Evolutionary conservation across 2,797 vertebrate species (phyloP).

Genomic region (Paguma larvata): DNA sequence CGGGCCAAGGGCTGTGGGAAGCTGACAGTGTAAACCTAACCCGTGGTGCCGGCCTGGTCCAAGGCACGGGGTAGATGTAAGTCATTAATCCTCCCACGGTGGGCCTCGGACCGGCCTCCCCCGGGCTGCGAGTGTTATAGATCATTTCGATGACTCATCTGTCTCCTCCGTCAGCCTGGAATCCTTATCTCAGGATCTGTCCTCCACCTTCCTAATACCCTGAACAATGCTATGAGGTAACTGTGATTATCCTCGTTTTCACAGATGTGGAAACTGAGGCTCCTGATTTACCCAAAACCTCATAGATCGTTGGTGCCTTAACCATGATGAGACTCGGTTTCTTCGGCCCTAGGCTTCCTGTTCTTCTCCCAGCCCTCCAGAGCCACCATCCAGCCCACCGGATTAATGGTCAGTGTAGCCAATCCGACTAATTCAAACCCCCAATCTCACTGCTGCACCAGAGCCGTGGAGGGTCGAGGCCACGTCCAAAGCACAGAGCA

Average conservation of each 20-base stretch:
- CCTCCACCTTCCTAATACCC: neutral
- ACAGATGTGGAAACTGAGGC: conserved; percentile 10
- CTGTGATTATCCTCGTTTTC: neutral
- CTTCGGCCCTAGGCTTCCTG: neutral
- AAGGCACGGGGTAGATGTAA: neutral
- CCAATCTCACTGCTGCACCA: neutral
- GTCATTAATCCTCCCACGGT: neutral
- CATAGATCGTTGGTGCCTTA: neutral
- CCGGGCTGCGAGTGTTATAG: neutral
- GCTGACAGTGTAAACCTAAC: neutral
- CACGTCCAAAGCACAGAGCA: neutral
- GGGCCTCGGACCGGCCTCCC: neutral
- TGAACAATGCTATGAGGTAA: neutral
- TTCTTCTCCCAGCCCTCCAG: neutral
- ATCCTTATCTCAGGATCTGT: neutral
- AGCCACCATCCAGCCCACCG: neutral
- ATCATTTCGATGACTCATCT: neutral
- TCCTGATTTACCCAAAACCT: neutral
- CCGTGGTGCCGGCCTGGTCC: neutral
- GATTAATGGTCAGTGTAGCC: neutral
- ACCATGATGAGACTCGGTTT: neutral
- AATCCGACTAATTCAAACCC: neutral
- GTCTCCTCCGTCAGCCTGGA: neutral
- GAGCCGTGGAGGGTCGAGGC: neutral
- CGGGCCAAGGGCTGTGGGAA: neutral